Evolutionary conservation across 2,113 vertebrate species (phyloP).

Genomic region (Apodemus sylvaticus): DNA sequence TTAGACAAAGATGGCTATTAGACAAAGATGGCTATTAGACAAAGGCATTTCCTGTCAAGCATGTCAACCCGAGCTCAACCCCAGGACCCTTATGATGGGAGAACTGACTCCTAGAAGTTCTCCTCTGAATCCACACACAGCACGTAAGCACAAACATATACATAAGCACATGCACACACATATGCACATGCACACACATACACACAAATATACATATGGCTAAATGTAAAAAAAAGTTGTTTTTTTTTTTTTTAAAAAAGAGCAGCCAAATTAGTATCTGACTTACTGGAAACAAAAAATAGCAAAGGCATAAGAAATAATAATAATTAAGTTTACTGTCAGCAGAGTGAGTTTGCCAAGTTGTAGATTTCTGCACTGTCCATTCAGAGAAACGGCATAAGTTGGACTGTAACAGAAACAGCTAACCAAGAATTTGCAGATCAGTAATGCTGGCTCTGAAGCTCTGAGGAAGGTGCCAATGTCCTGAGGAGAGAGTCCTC

Average conservation of each 20-base stretch:
- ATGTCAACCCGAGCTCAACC: neutral
- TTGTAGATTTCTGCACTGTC: slow-evolving; percentile 57
- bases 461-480: neutral
- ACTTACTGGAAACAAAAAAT: neutral
- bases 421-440: slow-evolving; percentile 16
- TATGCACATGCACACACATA: too few relatives aligned
- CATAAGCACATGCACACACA: neutral
- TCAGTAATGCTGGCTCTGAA: neutral
- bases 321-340: slow-evolving; percentile 10
- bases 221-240: neutral
- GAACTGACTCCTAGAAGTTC: neutral
- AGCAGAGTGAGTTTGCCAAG: slow-evolving; percentile 17
- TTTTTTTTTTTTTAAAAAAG: neutral
- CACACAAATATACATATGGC: neutral
- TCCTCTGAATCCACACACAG: neutral
- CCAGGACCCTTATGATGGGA: neutral
- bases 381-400: slow-evolving; percentile 21
- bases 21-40: too few relatives aligned
- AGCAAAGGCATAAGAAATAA: neutral
- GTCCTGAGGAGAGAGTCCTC: neutral
- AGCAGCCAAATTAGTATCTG: neutral
- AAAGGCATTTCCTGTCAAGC: neutral
- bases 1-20: too few relatives aligned
- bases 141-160: neutral
- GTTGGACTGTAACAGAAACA: neutral